Conservation (phyloP, 2,888 invertebrate species). For the Gonocerus acuteangulatus region DNA sequence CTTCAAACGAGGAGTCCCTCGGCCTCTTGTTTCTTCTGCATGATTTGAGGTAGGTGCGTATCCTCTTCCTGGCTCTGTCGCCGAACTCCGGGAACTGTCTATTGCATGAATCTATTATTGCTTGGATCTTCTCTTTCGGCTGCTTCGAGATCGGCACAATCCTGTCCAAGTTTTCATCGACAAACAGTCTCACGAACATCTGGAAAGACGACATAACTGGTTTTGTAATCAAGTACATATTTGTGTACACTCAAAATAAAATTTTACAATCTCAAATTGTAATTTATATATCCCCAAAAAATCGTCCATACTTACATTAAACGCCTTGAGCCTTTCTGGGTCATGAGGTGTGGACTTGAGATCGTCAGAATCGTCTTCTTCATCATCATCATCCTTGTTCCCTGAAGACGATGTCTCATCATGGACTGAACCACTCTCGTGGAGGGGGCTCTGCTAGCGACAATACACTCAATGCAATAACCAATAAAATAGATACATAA, state of each 20-base stretch:
- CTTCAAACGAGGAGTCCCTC: conserved; percentile 64
- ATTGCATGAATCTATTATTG: conserved; percentile 93
- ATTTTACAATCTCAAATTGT: conserved; percentile 30
- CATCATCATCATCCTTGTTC: conserved; percentile 74
- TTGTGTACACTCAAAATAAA: conserved; percentile 21
- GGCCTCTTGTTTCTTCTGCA: conserved; percentile 90
- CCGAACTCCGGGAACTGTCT: conserved; percentile 95
- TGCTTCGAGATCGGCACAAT: conserved; percentile 96
- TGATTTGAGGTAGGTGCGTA: conserved; percentile 90
- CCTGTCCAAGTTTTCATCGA: conserved; percentile 91
- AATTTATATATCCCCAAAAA: neutral
- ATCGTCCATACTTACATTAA: conserved; percentile 64
- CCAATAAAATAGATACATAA: too few relatives aligned
- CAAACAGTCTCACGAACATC: conserved; percentile 96
- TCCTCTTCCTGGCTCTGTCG: conserved; percentile 86
- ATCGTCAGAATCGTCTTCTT: conserved; percentile 87
- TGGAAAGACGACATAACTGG: conserved; percentile 45
- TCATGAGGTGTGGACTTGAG: conserved; percentile 77
- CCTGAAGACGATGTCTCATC: conserved; percentile 85
- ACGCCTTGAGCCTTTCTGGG: conserved; percentile 89
- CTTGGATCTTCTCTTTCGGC: conserved; percentile 95
- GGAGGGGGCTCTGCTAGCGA: conserved; percentile 66
- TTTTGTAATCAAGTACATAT: too few relatives aligned
- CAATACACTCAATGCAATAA: too few relatives aligned
- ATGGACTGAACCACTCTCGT: conserved; percentile 60